Evolutionary conservation across 2,113 vertebrate genomes (phyloP).

Genomic region (Tichodroma muraria): DNA sequence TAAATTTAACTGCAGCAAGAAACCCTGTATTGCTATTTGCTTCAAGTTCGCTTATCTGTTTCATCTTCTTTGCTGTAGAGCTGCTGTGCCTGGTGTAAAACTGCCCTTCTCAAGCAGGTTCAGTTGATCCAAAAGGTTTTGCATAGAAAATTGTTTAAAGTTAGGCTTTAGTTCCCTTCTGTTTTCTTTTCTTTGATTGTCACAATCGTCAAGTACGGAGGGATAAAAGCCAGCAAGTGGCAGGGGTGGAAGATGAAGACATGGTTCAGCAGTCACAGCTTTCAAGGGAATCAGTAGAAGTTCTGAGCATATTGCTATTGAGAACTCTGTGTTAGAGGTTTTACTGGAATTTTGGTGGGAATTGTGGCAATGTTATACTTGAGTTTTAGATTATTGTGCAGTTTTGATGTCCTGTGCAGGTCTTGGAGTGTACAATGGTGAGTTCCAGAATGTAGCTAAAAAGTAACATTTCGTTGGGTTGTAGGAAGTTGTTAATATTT

Average conservation of each 20-base stretch:
- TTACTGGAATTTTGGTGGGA: neutral
- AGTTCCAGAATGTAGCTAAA: neutral
- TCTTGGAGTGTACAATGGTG: neutral
- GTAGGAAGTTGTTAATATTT: neutral
- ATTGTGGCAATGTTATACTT: neutral
- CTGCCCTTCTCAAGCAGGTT: neutral
- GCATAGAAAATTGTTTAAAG: neutral
- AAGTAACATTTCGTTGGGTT: neutral
- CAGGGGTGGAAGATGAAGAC: neutral
- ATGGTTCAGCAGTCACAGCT: neutral
- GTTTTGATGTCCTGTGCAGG: neutral
- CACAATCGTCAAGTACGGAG: neutral
- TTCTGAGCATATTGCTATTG: neutral
- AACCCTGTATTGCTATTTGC: neutral
- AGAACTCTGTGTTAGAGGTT: neutral
- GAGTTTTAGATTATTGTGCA: neutral
- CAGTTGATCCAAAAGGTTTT: neutral
- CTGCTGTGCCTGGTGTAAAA: neutral
- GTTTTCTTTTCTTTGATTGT: neutral
- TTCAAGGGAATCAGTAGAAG: neutral
- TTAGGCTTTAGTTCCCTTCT: neutral
- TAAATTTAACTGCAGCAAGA: neutral
- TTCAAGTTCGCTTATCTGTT: neutral
- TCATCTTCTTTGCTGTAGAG: neutral
- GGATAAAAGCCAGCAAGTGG: neutral